These are phyloP conservation scores for Helleia helle DNA, from an alignment of 2,888 invertebrate genomes.

Conservation along the genomic window DNA sequence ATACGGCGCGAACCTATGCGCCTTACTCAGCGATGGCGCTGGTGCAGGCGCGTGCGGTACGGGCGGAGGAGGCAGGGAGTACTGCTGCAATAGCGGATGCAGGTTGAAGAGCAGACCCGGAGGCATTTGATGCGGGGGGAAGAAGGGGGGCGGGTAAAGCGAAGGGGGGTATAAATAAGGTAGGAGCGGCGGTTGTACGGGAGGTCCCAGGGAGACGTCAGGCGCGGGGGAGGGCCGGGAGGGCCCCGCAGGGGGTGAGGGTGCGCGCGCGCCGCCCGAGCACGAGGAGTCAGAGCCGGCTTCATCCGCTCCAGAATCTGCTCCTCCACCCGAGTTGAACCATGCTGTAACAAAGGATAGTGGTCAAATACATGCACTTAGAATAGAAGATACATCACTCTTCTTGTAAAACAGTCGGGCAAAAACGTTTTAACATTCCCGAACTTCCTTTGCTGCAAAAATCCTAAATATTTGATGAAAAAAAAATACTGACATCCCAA, in stretches of 20 bases:
- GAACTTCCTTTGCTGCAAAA: too few relatives aligned
- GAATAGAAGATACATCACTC: too few relatives aligned
- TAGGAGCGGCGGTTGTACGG: constrained; percentile 92
- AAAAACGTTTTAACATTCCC: too few relatives aligned
- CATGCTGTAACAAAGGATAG: constrained; percentile 72
- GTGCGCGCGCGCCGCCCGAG: constrained; percentile 76
- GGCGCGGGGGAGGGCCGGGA: constrained; percentile 85
- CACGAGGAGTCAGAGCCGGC: constrained; percentile 83
- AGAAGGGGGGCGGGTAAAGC: constrained; percentile 84
- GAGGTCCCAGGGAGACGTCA: constrained; percentile 95
- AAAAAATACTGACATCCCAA: too few relatives aligned
- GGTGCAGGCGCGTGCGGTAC: constrained; percentile 77
- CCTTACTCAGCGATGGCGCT: constrained; percentile 77
- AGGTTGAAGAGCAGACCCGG: constrained; percentile 91
- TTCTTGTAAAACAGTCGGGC: too few relatives aligned
- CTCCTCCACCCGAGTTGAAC: constrained; percentile 75
- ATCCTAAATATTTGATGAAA: too few relatives aligned
- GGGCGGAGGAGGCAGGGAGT: constrained; percentile 83
- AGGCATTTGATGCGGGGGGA: constrained; percentile 84
- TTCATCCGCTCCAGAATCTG: constrained; percentile 77
- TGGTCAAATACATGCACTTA: too few relatives aligned
- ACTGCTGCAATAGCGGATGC: constrained; percentile 90
- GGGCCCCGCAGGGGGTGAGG: constrained; percentile 73
- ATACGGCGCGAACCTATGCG: constrained; percentile 90
- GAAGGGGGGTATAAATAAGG: constrained; percentile 95